A percentile compares a stretch with the other conserved stretches of the same genome.
Evolutionary conservation across 2,113 vertebrate genomes (phyloP).

Genomic region (Dromas ardeola): DNA sequence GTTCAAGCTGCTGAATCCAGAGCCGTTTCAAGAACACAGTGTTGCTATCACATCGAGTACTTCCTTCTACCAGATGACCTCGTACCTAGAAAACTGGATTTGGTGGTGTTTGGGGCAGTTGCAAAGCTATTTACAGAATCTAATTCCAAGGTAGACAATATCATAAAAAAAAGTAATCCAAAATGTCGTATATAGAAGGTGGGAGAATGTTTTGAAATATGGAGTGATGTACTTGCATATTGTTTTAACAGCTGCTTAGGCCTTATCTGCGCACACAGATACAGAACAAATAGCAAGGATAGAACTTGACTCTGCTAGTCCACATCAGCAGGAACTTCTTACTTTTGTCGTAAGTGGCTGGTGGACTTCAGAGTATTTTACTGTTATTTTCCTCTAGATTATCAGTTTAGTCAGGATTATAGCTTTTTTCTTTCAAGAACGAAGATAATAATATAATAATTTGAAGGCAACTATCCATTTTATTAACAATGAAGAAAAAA

Average conservation of each 20-base stretch:
- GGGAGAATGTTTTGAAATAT: background rate
- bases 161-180: background rate
- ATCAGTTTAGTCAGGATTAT: background rate
- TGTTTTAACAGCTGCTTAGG: background rate
- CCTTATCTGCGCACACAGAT: background rate
- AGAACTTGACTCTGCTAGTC: background rate
- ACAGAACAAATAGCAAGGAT: too few species aligned
- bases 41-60: slow-evolving; percentile 81
- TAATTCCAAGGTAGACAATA: slow-evolving; percentile 74
- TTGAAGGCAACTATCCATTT: background rate
- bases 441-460: background rate
- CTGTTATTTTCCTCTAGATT: background rate
- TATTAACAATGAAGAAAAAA: background rate
- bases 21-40: slow-evolving; percentile 37
- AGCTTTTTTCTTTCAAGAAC: background rate
- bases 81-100: slow-evolving; percentile 72
- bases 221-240: background rate
- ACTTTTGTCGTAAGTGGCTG: background rate
- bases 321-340: background rate
- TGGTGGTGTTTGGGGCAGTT: slow-evolving; percentile 73
- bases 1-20: background rate
- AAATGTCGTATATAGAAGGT: rapidly evolving
- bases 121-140: slow-evolving; percentile 80
- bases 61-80: slow-evolving; percentile 77
- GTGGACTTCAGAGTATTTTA: background rate